phyloP scores from a whole-genome alignment of 2,888 invertebrate genomes.

The Desoria tigrina region DNA sequence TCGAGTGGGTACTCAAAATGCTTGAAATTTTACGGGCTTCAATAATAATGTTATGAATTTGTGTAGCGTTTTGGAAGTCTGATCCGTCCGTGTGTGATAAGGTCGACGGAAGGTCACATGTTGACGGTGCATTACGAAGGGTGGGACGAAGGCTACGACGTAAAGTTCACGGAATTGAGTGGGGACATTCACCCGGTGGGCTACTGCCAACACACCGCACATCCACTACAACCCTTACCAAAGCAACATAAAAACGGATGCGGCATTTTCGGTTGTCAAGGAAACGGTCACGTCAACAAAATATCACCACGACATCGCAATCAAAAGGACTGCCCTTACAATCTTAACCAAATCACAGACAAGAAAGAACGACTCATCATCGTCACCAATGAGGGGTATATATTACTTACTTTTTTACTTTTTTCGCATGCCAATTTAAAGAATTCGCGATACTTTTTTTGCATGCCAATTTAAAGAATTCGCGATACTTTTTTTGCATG shows the following conservation, averaged over 20 bases:
- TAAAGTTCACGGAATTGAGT: constrained; percentile 88
- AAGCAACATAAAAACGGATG: neutral
- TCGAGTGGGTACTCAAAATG: neutral
- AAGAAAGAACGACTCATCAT: constrained; percentile 3
- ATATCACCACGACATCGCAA: neutral
- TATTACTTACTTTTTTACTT: too few relatives aligned
- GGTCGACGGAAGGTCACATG: constrained; percentile 70
- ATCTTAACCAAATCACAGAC: neutral
- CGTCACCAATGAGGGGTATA: neutral
- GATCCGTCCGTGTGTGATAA: constrained; percentile 81
- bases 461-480: neutral
- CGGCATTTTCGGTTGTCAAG: neutral
- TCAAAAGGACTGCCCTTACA: neutral
- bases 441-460: neutral
- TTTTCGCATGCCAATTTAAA: neutral
- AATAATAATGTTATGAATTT: neutral
- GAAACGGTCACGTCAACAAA: neutral
- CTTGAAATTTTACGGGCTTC: neutral
- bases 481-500: neutral
- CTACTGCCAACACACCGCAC: constrained; percentile 68
- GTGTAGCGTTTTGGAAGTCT: constrained; percentile 66
- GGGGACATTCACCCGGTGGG: constrained; percentile 87
- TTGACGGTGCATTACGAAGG: constrained; percentile 83
- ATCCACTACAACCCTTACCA: neutral
- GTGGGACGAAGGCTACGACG: constrained; percentile 80